Evolutionary conservation across 2,797 vertebrate species (phyloP).

Genomic region (Ammospiza maritima): DNA sequence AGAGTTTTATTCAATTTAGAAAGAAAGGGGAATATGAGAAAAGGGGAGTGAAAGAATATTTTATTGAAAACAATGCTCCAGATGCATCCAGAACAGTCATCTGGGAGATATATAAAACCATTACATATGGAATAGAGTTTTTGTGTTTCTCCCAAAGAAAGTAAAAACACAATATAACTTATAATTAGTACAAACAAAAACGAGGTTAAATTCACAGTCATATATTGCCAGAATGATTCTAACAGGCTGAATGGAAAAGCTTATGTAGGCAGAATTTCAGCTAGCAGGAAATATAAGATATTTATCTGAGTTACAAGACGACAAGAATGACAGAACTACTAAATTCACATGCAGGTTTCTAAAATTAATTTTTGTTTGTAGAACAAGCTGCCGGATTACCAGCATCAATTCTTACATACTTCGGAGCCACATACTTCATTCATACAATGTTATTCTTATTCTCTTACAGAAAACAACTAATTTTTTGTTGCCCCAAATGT

Average conservation of each 20-base stretch:
- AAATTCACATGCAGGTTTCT: constrained; percentile 25
- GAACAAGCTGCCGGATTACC: neutral
- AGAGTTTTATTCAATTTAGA: constrained; percentile 31
- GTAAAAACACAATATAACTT: constrained; percentile 47
- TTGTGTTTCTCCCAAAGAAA: constrained; percentile 47
- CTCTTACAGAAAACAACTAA: neutral
- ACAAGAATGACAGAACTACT: neutral
- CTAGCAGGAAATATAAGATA: constrained; percentile 6
- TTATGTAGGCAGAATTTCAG: constrained; percentile 42
- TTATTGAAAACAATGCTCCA: constrained; percentile 43
- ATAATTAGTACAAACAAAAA: constrained; percentile 45
- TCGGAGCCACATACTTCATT: neutral
- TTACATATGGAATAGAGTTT: neutral
- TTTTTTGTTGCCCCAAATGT: neutral
- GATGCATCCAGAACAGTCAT: constrained; percentile 39
- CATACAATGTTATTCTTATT: neutral
- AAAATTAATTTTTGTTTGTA: constrained; percentile 22
- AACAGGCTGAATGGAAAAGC: constrained; percentile 32
- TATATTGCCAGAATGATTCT: constrained; percentile 25
- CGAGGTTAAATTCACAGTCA: constrained; percentile 29
- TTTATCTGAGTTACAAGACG: constrained; percentile 36
- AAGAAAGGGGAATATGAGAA: neutral
- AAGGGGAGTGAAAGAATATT: constrained; percentile 6
- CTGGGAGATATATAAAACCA: neutral
- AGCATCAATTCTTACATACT: neutral